Evolutionary conservation across 2,113 vertebrate species (phyloP).

Genomic region (Cebus imitator): DNA sequence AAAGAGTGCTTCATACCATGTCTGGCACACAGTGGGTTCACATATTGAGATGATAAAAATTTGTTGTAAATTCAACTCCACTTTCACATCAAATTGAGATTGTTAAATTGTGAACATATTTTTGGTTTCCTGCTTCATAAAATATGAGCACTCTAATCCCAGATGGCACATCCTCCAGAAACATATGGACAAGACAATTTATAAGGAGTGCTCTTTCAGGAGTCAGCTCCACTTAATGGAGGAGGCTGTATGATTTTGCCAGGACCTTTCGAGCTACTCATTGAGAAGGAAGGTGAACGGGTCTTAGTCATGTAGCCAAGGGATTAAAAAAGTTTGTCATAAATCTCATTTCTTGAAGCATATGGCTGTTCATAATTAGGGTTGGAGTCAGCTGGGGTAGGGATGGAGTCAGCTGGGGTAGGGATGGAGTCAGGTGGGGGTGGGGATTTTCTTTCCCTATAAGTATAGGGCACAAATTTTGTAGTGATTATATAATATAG

Average conservation of each 20-base stretch:
- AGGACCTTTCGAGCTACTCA: slow-evolving; percentile 21
- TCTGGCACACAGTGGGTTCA: slow-evolving; percentile 51
- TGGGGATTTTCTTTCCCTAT: neutral
- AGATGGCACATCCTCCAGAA: slow-evolving; percentile 69
- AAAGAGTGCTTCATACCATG: neutral
- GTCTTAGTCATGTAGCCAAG: neutral
- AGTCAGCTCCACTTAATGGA: neutral
- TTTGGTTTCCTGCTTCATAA: slow-evolving; percentile 72
- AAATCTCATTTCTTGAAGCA: neutral
- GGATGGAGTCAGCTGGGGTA: neutral
- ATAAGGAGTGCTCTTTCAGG: slow-evolving; percentile 54
- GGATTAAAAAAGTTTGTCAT: neutral
- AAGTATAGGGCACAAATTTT: neutral
- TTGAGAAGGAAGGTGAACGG: neutral
- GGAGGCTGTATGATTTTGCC: neutral
- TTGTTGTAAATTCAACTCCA: slow-evolving; percentile 54
- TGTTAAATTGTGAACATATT: slow-evolving; percentile 72
- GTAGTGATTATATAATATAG: neutral
- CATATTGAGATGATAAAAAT: slow-evolving; percentile 52
- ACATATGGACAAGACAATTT: slow-evolving; percentile 68
- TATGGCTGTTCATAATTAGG: neutral
- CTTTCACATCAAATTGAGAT: slow-evolving; percentile 12
- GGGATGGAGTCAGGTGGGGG: neutral
- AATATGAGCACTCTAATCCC: slow-evolving; percentile 66
- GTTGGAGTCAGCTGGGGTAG: neutral